A percentile compares a stretch with the other conserved stretches of the same genome.
These are phyloP conservation scores for Nysson spinosus DNA, from an alignment of 2,888 invertebrate genomes.

Conservation along the genomic window DNA sequence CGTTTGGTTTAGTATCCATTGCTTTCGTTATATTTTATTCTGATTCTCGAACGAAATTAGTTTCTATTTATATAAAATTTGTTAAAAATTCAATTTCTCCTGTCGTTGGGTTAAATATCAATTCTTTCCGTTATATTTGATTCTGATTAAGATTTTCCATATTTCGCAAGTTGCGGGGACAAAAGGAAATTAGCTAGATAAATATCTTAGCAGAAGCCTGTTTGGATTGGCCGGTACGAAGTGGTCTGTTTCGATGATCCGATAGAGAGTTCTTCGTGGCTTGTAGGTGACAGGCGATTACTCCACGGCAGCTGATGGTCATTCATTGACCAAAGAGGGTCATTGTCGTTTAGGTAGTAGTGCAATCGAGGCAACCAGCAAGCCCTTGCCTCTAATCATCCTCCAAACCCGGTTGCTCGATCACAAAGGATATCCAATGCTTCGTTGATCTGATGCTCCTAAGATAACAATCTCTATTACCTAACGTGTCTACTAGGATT, in stretches of 20 bases:
- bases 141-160: too few species aligned
- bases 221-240: constrained; percentile 24
- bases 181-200: constrained; percentile 39
- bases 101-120: too few species aligned
- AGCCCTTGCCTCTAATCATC: constrained; percentile 51
- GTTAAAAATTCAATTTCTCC: too few species aligned
- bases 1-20: too few species aligned
- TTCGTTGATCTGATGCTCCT: constrained; percentile 39
- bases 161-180: constrained; percentile 3
- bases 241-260: constrained; percentile 41
- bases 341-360: constrained; percentile 56
- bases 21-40: too few species aligned
- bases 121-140: too few species aligned
- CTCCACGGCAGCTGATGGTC: constrained; percentile 50
- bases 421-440: constrained; percentile 48
- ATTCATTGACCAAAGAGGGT: constrained; percentile 58
- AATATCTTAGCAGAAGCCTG: constrained; percentile 26
- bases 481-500: constrained; percentile 15
- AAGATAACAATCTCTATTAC: constrained; percentile 48
- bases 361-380: constrained; percentile 41
- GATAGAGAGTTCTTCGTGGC: constrained; percentile 49
- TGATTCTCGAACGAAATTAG: too few species aligned
- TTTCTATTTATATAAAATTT: too few species aligned
- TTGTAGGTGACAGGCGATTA: constrained; percentile 59
- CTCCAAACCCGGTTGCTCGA: constrained; percentile 42